Conservation (phyloP, 2,797 vertebrate species). For the Urocyon cinereoargenteus region DNA sequence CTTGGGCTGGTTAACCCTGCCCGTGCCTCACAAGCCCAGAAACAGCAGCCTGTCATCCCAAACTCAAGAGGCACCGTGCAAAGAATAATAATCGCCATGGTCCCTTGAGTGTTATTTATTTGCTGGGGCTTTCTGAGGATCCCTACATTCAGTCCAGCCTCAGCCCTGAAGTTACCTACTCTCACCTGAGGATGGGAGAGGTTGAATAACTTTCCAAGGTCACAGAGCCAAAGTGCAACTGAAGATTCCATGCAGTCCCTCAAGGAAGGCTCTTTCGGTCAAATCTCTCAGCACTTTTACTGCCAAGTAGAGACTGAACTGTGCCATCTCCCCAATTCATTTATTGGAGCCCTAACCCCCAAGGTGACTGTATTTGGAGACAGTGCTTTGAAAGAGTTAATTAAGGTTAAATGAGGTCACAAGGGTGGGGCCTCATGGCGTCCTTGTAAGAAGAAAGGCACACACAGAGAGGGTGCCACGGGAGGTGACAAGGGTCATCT, state of each 20-base stretch:
- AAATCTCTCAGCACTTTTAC: fast-evolving
- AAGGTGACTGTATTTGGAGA: background rate
- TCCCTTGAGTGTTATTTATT: background rate
- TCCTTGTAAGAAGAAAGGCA: background rate
- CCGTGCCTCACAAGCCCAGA: background rate
- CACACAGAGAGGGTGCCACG: background rate
- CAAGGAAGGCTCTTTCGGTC: background rate
- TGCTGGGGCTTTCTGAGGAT: background rate
- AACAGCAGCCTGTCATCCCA: background rate
- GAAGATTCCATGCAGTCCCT: background rate
- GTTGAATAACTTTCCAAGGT: background rate
- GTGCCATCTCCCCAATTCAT: background rate
- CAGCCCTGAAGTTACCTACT: background rate
- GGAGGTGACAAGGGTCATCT: fast-evolving
- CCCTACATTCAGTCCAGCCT: background rate
- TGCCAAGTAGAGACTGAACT: background rate
- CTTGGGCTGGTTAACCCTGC: background rate
- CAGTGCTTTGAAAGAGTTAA: background rate
- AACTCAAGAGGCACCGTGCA: background rate
- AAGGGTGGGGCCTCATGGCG: background rate
- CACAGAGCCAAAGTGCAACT: background rate
- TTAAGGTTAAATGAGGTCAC: background rate
- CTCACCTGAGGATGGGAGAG: background rate
- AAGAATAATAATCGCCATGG: background rate
- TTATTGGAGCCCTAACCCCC: background rate